Evolutionary conservation across 2,113 vertebrate genomes (phyloP).

Genomic region (Trematocara zebra): DNA sequence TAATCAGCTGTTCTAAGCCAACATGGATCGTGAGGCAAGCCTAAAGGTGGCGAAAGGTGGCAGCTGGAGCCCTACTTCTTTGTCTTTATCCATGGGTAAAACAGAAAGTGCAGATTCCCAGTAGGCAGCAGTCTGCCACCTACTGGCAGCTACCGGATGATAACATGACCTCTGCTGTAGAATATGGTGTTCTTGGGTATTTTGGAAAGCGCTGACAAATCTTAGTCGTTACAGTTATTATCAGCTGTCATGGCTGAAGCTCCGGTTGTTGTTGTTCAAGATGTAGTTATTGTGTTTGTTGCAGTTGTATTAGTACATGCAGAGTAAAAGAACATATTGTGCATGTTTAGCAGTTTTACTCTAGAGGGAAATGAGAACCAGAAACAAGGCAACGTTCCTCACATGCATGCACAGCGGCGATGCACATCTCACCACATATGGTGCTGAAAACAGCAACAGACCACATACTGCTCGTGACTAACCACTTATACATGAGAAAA

Average conservation of each 20-base stretch:
- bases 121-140: neutral
- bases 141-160: neutral
- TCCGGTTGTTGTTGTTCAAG: neutral
- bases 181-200: neutral
- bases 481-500: neutral
- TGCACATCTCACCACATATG: constrained; percentile 12
- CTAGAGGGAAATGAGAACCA: constrained; percentile 7
- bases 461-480: neutral
- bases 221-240: neutral
- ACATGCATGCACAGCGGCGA: constrained; percentile 5
- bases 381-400: neutral
- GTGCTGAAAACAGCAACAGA: neutral
- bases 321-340: constrained; percentile 18
- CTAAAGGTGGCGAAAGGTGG: neutral
- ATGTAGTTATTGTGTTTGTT: neutral
- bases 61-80: neutral
- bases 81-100: neutral
- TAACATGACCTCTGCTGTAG: neutral
- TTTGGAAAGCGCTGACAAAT: neutral
- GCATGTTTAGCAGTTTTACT: constrained; percentile 3
- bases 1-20: neutral
- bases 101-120: neutral
- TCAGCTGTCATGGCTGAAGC: neutral
- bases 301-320: neutral
- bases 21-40: neutral